Conservation (phyloP, 2,113 vertebrate species). For the Syrmaticus mikado region DNA sequence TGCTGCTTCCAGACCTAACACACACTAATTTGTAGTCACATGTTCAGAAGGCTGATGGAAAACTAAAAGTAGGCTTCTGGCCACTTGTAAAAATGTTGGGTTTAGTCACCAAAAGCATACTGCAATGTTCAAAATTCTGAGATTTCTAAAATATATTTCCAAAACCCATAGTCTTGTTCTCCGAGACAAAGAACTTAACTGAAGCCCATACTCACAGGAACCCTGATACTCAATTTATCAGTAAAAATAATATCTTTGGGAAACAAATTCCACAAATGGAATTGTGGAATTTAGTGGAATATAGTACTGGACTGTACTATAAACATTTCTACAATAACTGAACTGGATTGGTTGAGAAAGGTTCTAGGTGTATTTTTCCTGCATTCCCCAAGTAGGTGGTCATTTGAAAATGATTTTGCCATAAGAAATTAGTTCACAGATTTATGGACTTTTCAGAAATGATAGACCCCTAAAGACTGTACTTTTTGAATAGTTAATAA, state of each 20-base stretch:
- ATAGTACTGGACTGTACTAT: rapidly evolving
- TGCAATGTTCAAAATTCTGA: neutral
- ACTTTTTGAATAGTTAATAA: slow-evolving; percentile 28
- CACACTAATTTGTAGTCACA: neutral
- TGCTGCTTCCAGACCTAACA: neutral
- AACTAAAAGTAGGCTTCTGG: neutral
- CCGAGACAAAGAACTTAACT: neutral
- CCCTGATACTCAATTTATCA: neutral
- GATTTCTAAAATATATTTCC: neutral
- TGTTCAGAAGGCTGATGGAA: neutral
- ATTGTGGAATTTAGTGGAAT: too few species aligned
- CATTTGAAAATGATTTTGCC: slow-evolving; percentile 58
- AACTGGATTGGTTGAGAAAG: neutral
- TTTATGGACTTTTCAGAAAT: slow-evolving; percentile 36
- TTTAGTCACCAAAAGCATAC: neutral
- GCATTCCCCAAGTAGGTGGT: slow-evolving; percentile 5
- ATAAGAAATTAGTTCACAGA: slow-evolving; percentile 62
- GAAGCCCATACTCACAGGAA: neutral
- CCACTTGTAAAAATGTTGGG: neutral
- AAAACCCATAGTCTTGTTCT: neutral
- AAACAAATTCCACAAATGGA: neutral
- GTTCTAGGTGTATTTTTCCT: slow-evolving; percentile 7
- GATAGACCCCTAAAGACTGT: slow-evolving; percentile 40
- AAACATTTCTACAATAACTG: neutral
- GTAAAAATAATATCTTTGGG: neutral